Percentiles rank a stretch among this genome's conserved stretches.
These are phyloP conservation scores for Avahi laniger DNA, from an alignment of 2,797 vertebrate species.

Conservation along the genomic window DNA sequence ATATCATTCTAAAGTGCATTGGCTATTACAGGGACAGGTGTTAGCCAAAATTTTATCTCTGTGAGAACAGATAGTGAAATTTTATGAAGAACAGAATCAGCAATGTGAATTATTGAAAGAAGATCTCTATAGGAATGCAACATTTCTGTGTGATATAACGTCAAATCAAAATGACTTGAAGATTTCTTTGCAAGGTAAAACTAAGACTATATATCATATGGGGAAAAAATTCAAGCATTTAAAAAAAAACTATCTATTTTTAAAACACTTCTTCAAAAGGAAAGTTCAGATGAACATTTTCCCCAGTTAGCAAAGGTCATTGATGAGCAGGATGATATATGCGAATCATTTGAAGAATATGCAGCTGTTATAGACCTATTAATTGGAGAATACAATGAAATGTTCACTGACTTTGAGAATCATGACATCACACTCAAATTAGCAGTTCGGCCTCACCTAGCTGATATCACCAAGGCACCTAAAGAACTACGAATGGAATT, in stretches of 20 bases:
- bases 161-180: no score
- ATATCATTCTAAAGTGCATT: background rate
- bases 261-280: no score
- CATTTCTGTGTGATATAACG: background rate
- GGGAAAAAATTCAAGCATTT: no score
- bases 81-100: background rate
- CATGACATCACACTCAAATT: background rate
- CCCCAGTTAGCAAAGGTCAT: background rate
- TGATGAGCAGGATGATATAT: background rate
- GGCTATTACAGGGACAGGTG: no score
- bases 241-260: no score
- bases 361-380: background rate
- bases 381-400: background rate
- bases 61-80: no score
- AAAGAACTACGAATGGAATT: background rate
- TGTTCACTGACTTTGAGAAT: background rate
- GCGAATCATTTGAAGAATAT: background rate
- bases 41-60: no score
- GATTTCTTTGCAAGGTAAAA: no score
- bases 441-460: background rate
- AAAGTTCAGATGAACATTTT: no score
- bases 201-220: no score
- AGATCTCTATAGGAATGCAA: background rate
- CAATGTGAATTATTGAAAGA: background rate
- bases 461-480: background rate